These are phyloP conservation scores for Pelodytes ibericus DNA, from an alignment of 2,797 vertebrate genomes.

Conservation along the genomic window DNA sequence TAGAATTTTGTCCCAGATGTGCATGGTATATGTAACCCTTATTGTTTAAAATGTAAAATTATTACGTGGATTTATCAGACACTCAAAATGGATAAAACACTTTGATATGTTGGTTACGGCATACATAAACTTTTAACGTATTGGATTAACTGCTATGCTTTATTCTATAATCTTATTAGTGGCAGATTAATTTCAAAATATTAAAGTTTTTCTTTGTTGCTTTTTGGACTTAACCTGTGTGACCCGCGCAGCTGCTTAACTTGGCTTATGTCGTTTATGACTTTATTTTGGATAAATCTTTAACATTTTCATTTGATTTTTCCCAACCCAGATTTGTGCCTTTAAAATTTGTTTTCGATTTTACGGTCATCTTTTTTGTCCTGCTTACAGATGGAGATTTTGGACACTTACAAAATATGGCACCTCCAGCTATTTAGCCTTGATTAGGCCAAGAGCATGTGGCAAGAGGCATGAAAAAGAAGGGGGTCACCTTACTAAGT, in stretches of 20 bases:
- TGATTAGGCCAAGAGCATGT: slow-evolving; percentile 50
- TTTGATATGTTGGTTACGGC: neutral
- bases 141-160: slow-evolving; percentile 13
- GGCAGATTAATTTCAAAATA: slow-evolving; percentile 62
- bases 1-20: too few relatives aligned
- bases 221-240: slow-evolving; percentile 65
- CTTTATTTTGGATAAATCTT: slow-evolving; percentile 79
- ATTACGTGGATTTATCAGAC: neutral
- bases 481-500: slow-evolving; percentile 61
- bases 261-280: slow-evolving; percentile 73
- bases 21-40: too few relatives aligned
- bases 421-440: slow-evolving; percentile 56
- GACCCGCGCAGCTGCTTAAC: slow-evolving; percentile 75
- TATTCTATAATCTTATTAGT: slow-evolving; percentile 33
- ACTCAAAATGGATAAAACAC: slow-evolving; percentile 14
- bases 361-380: slow-evolving; percentile 66
- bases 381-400: slow-evolving; percentile 69
- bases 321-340: slow-evolving; percentile 67
- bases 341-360: slow-evolving; percentile 81
- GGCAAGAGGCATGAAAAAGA: slow-evolving; percentile 14
- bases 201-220: slow-evolving; percentile 56
- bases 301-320: slow-evolving; percentile 74
- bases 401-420: slow-evolving; percentile 63
- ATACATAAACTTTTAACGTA: neutral
- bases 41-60: neutral